Conservation (phyloP, 2,113 vertebrate genomes). For the Toxotes jaculatrix region DNA sequence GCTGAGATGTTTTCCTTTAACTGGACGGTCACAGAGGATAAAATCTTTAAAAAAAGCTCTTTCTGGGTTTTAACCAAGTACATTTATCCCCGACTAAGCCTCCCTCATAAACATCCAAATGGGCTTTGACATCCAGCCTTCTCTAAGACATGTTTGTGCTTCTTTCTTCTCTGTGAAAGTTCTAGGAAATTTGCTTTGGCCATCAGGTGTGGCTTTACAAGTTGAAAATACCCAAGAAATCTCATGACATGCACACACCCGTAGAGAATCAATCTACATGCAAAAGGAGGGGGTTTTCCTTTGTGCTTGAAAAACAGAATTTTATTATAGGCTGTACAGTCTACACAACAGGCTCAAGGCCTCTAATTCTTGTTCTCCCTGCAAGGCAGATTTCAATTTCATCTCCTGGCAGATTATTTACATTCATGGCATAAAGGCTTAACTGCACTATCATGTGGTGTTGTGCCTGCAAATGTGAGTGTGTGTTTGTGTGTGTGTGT, state of each 20-base stretch:
- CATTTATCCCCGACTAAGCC: background rate
- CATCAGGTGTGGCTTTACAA: slow-evolving; percentile 10
- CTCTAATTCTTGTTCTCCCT: background rate
- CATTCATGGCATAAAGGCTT: slow-evolving; percentile 4
- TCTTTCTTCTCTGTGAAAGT: background rate
- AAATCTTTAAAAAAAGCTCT: background rate
- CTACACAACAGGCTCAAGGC: background rate
- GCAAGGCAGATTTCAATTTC: background rate
- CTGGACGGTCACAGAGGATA: background rate
- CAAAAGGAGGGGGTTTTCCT: background rate
- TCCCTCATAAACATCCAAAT: background rate
- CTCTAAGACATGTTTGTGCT: background rate
- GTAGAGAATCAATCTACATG: background rate
- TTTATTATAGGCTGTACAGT: background rate
- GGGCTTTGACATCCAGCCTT: background rate
- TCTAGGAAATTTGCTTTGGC: background rate
- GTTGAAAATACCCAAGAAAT: background rate
- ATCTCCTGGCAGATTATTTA: background rate
- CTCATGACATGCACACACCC: background rate
- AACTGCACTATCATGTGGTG: slow-evolving; percentile 8
- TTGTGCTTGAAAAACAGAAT: background rate
- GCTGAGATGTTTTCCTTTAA: background rate
- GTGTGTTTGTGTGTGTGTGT: slow-evolving; percentile 26
- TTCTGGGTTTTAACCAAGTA: background rate
- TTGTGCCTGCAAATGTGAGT: slow-evolving; percentile 6